Evolutionary conservation across 1,140 invertebrate species (phyloP), one percentile per base, ranked within the genome.

Genomic region (Sipha flava): DNA sequence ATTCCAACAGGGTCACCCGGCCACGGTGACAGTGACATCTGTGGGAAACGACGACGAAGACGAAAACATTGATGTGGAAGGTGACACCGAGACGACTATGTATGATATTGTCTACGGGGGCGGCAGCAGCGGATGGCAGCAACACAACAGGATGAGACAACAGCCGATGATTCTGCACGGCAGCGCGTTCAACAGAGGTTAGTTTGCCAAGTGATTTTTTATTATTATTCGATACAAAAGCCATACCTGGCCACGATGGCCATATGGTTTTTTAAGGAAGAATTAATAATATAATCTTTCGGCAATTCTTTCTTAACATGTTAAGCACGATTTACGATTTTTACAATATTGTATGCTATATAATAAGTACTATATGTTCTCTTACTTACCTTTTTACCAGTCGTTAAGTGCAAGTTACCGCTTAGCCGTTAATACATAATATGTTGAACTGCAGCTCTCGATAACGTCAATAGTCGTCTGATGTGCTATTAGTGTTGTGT

Each of bases 1-100:
- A n/a, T n/a, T n/a, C n/a, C n/a, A n/a, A n/a, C 80, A 82, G 66
- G 82, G 82, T 0, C 80, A 64, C 23, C 66, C 47, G 9, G 12
- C 23, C 21, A 37, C 62, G n/a, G 16, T 75, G 9, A 59, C 62
- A 2, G 62, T 66, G 31, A 34, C 73, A 14, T 29, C 37, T 1
- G 85, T 91, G 77, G 90, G 90, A 52, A 90, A 90, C 79, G 90
- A 90, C 34, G 85, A 92, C 79, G 90, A 91, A 64, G 90, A 90
- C 79, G 90, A 90, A 81, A 90, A 90, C 62, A 90, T 92, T 47
- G 89, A 90, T 82, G 90, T 91, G 23, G 90, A 92, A 84, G 90
- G 90, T 29, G 90, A 91, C 81, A 85, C 87, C 9, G 88, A 89
- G 80, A 70, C 40, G 7, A 47, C 40, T 23, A 87, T 86, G 47